Base-by-base conservation (phyloP, 2,888 invertebrate genomes). In the Tolmerus cingulatus region DNA sequence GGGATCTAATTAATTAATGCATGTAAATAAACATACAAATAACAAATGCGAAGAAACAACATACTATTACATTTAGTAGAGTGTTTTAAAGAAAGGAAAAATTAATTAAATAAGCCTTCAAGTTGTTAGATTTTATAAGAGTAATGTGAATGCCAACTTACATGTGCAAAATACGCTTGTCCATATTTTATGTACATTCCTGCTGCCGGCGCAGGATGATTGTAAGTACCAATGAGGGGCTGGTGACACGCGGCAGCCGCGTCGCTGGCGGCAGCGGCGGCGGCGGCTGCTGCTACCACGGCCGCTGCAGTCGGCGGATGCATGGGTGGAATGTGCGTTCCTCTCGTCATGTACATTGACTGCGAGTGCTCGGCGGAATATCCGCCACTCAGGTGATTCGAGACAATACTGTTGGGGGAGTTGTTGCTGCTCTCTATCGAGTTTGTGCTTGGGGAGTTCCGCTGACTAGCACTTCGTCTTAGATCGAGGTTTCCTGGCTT, bases 171-270 rank as follows among this genome's bases (percentile, higher is more conserved):
- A 90, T 92, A 92, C 87, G 92, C 91, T 89, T 92, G 92, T 87
- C 92, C 92, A 89, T 92, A 93, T 91, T 93, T 93, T 77, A 93
- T 90, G 89, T 92, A 93, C 88, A 93, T 92, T 91, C 92, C 91
- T 90, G 93, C 88, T 92, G 93, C 74, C 92, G 91, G 12, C 92
- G 92, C 88, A 91, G 92, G 92, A 93, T 93, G 88, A 93, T 94
- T 90, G 92, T 94, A 88, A 92, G 93, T 90, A 92, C 94, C 90
- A 92, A 94, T 89, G 92, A 93, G 89, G 92, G 93, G 30, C 92
- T 93, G 89, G 89, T 92, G 19, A 92, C 93, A 86, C 89, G 91
- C 88, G 5, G 66, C 66, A 82, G 89, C 89, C 86, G 91, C 90
- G 90, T 92, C 14, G 87, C 90, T 90, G 14, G 89, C 90, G 19